Conservation (phyloP, 2,113 vertebrate species). For the Melanerpes aurifrons region DNA sequence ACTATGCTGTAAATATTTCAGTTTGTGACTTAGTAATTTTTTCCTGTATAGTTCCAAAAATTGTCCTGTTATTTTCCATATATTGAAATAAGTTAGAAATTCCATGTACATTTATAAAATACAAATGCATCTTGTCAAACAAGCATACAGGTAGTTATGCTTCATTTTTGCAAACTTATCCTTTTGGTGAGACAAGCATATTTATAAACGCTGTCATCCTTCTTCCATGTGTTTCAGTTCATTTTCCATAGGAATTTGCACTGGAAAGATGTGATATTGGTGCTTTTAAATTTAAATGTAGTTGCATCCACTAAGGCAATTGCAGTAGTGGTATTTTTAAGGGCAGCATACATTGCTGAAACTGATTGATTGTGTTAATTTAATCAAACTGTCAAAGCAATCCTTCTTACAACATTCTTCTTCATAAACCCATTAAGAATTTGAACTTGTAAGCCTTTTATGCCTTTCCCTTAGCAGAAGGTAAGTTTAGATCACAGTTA, state of each 20-base stretch:
- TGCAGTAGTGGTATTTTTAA: constrained; percentile 7
- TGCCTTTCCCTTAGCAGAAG: constrained; percentile 10
- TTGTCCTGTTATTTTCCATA: neutral
- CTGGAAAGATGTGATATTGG: neutral
- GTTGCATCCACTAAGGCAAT: neutral
- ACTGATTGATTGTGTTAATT: constrained; percentile 35
- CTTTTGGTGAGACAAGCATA: neutral
- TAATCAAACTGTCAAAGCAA: constrained; percentile 25
- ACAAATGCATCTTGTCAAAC: neutral
- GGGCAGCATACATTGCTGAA: neutral
- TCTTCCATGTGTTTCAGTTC: neutral
- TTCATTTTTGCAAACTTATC: neutral
- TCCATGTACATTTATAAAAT: neutral
- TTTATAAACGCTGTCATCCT: neutral
- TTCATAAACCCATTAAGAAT: constrained; percentile 38
- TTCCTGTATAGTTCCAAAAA: neutral
- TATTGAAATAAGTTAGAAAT: neutral
- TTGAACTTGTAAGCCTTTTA: constrained; percentile 26
- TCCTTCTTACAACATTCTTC: constrained; percentile 18
- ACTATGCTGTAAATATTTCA: neutral
- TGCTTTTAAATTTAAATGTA: constrained; percentile 4
- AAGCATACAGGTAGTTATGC: neutral
- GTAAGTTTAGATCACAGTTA: neutral
- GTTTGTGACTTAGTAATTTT: neutral
- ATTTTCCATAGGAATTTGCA: neutral